A percentile compares a stretch with the other conserved stretches of the same genome.
Conservation (phyloP, 2,888 invertebrate species). For the Sinotaia quadrata region DNA sequence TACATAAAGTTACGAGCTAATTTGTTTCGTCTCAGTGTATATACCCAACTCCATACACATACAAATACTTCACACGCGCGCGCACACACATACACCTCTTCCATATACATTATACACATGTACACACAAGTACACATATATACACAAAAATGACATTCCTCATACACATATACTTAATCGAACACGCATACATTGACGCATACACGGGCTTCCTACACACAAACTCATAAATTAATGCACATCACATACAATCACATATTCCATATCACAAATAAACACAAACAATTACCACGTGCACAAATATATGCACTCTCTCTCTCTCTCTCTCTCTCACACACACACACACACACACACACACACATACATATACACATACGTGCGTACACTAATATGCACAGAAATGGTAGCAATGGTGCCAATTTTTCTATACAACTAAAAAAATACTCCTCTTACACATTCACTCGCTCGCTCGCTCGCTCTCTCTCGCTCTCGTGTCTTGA, state of each 20-base stretch:
- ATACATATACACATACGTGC: slow-evolving; percentile 3
- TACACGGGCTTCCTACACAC: too few species aligned
- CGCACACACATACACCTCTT: too few species aligned
- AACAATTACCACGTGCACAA: not conserved
- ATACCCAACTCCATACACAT: too few species aligned
- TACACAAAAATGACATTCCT: too few species aligned
- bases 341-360: not conserved
- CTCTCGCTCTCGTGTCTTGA: too few species aligned
- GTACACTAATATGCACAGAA: not conserved
- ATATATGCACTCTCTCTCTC: not conserved
- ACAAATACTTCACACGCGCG: not conserved
- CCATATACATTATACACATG: too few species aligned
- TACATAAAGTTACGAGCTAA: too few species aligned
- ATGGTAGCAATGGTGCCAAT: not conserved
- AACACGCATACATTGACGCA: not conserved
- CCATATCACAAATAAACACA: not conserved
- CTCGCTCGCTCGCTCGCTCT: too few species aligned
- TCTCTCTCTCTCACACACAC: not conserved
- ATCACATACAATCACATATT: not conserved
- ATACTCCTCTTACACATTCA: too few species aligned
- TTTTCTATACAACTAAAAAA: too few species aligned
- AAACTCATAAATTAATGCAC: not conserved
- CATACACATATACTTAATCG: not conserved
- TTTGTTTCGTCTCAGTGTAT: too few species aligned
- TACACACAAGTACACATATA: too few species aligned